Evolutionary conservation across 2,888 invertebrate genomes (phyloP).

Genomic region (Microctonus brassicae): DNA sequence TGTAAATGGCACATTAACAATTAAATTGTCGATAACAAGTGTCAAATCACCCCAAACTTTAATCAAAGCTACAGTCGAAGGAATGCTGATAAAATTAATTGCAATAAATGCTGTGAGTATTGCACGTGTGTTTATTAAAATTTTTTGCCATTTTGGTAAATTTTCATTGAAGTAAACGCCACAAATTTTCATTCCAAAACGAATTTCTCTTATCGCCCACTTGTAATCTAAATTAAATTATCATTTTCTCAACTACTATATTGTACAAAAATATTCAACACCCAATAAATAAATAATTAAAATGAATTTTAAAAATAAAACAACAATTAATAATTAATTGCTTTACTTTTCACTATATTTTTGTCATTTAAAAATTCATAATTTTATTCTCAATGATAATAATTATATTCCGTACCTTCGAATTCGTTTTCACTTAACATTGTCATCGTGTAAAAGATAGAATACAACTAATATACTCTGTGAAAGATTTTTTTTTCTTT

Average conservation of each 20-base stretch:
- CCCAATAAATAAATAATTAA: no score
- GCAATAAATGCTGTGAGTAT: constrained; percentile 4
- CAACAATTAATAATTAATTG: no score
- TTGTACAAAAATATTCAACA: no score
- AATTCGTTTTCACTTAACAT: background rate
- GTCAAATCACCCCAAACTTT: constrained; percentile 38
- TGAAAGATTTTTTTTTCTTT: no score
- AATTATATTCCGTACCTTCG: background rate
- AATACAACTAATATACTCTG: background rate
- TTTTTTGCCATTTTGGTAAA: background rate
- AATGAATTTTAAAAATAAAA: no score
- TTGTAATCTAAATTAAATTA: constrained; percentile 35
- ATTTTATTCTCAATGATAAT: no score
- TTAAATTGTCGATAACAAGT: constrained; percentile 37
- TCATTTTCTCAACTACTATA: no score
- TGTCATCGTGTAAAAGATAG: background rate
- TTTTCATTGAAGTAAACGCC: constrained; percentile 33
- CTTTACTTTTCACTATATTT: no score
- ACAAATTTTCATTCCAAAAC: constrained; percentile 29
- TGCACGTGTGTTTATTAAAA: constrained; percentile 18
- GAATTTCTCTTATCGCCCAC: constrained; percentile 38
- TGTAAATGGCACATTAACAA: constrained; percentile 29
- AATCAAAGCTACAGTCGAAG: constrained; percentile 26
- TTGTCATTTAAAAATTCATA: no score
- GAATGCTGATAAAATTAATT: constrained; percentile 22